Evolutionary conservation across 2,797 vertebrate species (phyloP).

Genomic region (Bradypus variegatus): DNA sequence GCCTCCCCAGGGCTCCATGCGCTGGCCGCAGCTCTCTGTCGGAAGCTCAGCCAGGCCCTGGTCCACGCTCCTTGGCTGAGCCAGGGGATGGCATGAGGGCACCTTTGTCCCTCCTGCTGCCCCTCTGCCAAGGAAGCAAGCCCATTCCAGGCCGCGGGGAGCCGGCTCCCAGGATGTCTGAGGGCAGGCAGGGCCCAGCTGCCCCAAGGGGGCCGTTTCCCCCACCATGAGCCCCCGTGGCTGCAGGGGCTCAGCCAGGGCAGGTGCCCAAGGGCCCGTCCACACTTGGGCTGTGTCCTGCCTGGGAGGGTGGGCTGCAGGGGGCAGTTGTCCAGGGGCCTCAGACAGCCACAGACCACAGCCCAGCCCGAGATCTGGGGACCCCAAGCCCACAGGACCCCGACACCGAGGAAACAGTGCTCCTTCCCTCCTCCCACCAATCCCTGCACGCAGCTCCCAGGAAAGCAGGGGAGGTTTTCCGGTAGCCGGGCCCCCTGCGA

Average conservation of each 20-base stretch:
- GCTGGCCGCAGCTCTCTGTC: no score
- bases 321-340: background rate
- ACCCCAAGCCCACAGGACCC: background rate
- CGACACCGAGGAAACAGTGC: background rate
- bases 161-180: no score
- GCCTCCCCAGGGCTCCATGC: no score
- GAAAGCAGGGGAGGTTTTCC: background rate
- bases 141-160: no score
- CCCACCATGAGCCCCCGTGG: accelerated
- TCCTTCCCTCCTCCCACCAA: accelerated
- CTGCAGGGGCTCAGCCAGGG: no score
- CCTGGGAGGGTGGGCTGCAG: background rate
- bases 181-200: background rate
- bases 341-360: background rate
- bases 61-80: no score
- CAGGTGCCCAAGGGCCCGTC: background rate
- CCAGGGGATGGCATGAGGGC: no score
- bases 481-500: background rate
- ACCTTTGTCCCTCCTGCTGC: no score
- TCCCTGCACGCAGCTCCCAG: background rate
- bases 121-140: no score
- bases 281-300: no score
- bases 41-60: no score
- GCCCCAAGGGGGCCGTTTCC: background rate
- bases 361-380: background rate